These are phyloP conservation scores for Megamerina dolium DNA, from an alignment of 2,888 invertebrate genomes.

Conservation along the genomic window DNA sequence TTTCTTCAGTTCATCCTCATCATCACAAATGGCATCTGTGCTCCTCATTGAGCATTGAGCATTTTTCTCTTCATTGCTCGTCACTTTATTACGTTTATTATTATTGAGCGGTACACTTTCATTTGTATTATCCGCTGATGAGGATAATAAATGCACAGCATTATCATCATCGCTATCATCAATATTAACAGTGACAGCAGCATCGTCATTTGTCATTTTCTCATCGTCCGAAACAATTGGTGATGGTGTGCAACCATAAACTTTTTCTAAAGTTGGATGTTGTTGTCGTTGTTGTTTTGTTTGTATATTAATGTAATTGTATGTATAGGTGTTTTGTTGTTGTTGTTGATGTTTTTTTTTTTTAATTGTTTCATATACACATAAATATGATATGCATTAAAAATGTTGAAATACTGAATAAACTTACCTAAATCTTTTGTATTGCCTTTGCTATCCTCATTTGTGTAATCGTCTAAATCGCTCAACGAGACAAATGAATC, in stretches of 20 bases:
- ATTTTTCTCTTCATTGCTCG: too few species aligned
- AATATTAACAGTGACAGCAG: neutral
- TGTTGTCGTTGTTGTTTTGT: conserved; percentile 19
- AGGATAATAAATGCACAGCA: too few species aligned
- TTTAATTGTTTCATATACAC: neutral
- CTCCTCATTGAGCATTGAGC: too few species aligned
- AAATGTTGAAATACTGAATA: conserved; percentile 9
- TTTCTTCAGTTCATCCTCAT: too few species aligned
- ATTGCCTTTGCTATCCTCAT: conserved; percentile 9
- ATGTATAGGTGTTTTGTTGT: too few species aligned
- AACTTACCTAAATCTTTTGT: conserved; percentile 7
- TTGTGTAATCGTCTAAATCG: conserved; percentile 19
- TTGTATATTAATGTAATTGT: conserved; percentile 6
- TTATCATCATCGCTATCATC: too few species aligned
- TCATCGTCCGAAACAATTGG: conserved; percentile 24
- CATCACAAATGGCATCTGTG: too few species aligned
- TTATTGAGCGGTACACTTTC: too few species aligned
- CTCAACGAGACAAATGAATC: conserved; percentile 21
- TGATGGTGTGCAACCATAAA: conserved; percentile 22
- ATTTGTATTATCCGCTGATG: too few species aligned
- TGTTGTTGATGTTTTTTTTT: neutral
- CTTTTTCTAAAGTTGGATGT: conserved; percentile 24
- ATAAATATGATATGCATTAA: conserved; percentile 15
- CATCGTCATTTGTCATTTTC: conserved; percentile 6
- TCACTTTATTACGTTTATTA: too few species aligned